Conservation (phyloP, 1,140 invertebrate genomes). For the Ostrea edulis region DNA sequence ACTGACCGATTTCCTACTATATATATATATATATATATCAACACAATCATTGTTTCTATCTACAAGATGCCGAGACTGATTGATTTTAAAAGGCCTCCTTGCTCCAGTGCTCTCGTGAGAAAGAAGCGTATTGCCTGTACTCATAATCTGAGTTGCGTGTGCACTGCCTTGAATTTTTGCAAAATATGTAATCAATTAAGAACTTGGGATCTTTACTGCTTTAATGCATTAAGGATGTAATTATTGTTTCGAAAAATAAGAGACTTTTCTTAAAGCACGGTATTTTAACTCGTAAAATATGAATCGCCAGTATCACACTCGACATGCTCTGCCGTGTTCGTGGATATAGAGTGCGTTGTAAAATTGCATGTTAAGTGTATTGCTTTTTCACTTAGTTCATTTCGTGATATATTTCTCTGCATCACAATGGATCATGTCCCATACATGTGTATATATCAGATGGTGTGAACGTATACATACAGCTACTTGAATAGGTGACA, state of each 20-base stretch:
- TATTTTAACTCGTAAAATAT: too few species aligned
- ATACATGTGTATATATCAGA: too few species aligned
- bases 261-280: background rate
- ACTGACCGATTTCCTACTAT: too few species aligned
- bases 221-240: background rate
- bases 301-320: too few species aligned
- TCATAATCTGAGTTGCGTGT: conserved; percentile 10
- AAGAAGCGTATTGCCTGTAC: background rate
- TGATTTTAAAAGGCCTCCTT: background rate
- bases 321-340: too few species aligned
- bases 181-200: conserved; percentile 6
- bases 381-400: too few species aligned
- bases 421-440: too few species aligned
- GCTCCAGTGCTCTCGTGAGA: background rate
- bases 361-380: too few species aligned
- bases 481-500: too few species aligned
- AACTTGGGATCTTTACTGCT: background rate
- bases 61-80: background rate
- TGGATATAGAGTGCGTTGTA: too few species aligned
- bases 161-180: background rate
- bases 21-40: background rate
- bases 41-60: background rate
- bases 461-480: too few species aligned
- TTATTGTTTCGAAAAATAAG: background rate
- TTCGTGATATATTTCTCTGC: too few species aligned